These are phyloP conservation scores for Drosophila kuntzei DNA, from an alignment of 2,888 invertebrate species.

Conservation along the genomic window DNA sequence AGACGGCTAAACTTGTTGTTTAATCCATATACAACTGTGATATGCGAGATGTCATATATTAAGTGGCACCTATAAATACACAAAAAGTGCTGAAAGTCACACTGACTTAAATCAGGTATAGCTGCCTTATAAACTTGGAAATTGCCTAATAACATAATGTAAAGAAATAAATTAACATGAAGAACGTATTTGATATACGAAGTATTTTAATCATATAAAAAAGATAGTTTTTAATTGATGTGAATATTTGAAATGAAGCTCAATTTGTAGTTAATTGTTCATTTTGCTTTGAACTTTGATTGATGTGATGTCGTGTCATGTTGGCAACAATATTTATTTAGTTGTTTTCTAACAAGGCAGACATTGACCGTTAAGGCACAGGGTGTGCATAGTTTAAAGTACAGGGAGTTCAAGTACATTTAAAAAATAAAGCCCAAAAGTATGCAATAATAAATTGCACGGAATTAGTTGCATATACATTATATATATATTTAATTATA, in stretches of 20 bases:
- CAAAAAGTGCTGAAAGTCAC: too few relatives aligned
- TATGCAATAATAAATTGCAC: neutral
- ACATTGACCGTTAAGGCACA: slow-evolving; percentile 2
- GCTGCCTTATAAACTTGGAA: too few relatives aligned
- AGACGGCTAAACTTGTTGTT: too few relatives aligned
- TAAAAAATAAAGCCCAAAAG: neutral
- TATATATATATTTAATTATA: neutral
- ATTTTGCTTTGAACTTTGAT: neutral
- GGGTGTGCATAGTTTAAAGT: slow-evolving; percentile 3
- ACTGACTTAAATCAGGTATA: too few relatives aligned
- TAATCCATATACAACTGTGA: too few relatives aligned
- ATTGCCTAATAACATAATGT: neutral
- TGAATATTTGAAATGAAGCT: neutral
- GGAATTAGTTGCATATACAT: neutral
- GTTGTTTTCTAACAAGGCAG: neutral
- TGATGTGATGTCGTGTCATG: neutral
- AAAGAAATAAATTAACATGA: neutral
- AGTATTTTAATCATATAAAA: neutral
- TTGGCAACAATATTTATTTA: neutral
- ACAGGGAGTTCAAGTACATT: neutral
- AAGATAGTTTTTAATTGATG: slow-evolving; percentile 3
- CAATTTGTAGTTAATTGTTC: neutral
- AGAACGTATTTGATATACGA: neutral
- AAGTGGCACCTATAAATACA: too few relatives aligned
- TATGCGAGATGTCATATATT: too few relatives aligned